Percentiles rank a stretch among this genome's conserved stretches.
phyloP scores from a whole-genome alignment of 2,888 invertebrate species.

The Dermolepida albohirtum region DNA sequence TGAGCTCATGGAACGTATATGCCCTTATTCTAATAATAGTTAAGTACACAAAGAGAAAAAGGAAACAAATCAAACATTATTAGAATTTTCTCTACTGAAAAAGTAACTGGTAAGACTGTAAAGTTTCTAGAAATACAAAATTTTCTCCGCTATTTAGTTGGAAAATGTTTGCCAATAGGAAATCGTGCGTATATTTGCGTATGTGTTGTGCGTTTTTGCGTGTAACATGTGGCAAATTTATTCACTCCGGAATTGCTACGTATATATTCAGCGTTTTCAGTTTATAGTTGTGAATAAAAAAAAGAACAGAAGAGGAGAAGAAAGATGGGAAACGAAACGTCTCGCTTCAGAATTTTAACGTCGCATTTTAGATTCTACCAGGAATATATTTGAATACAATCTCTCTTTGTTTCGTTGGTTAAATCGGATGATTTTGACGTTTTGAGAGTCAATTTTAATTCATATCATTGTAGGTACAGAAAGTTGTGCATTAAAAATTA shows the following conservation, averaged over 20 bases:
- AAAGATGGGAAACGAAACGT: background rate
- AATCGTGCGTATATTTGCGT: constrained; percentile 2
- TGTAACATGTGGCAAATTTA: constrained; percentile 15
- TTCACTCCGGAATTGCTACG: constrained; percentile 6
- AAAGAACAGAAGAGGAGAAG: background rate
- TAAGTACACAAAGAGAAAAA: no score
- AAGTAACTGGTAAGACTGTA: no score
- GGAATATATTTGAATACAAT: constrained; percentile 15
- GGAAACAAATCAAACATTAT: no score
- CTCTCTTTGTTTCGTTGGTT: background rate
- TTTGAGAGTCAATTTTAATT: constrained; percentile 4
- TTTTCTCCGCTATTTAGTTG: no score
- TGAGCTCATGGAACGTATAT: no score
- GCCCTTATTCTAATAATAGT: no score
- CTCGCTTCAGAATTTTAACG: constrained; percentile 5
- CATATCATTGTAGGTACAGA: background rate
- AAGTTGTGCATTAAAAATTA: background rate
- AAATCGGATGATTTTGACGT: constrained; percentile 6
- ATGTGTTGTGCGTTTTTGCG: background rate
- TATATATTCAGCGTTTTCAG: background rate
- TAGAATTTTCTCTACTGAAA: no score
- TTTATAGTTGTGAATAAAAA: constrained; percentile 12
- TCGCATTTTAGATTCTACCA: constrained; percentile 3
- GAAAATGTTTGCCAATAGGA: no score
- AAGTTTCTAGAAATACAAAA: no score